phyloP scores from a whole-genome alignment of 2,113 vertebrate genomes.

The Chaetorhynchus papuensis region DNA sequence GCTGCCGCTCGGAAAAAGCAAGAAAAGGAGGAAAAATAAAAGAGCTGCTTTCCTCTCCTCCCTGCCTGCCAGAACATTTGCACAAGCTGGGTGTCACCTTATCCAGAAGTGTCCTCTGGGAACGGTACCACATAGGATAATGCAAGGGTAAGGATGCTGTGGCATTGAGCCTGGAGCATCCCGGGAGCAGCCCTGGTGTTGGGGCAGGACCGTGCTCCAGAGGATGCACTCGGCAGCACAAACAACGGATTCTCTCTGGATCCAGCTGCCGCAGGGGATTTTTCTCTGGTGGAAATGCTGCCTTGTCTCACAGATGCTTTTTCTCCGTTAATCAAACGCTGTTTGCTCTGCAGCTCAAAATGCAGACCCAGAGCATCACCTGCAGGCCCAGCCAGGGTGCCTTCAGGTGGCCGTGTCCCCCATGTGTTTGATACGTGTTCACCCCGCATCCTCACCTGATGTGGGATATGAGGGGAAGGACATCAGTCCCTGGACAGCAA shows the following conservation, averaged over 20 bases:
- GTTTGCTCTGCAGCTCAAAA: background rate
- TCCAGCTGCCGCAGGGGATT: background rate
- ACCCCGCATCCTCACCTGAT: background rate
- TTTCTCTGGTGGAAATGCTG: background rate
- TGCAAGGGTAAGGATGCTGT: background rate
- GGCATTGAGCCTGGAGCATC: rapidly evolving
- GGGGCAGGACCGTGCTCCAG: rapidly evolving
- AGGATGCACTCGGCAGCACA: background rate
- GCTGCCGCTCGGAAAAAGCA: background rate
- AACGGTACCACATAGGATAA: background rate
- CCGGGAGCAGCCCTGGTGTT: background rate
- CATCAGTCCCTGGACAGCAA: background rate
- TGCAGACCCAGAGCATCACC: background rate
- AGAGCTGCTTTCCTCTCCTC: background rate
- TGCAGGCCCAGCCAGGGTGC: background rate
- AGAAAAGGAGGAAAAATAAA: background rate
- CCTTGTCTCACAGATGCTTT: background rate
- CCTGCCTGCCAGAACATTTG: background rate
- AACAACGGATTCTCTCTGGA: rapidly evolving
- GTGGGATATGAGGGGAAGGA: rapidly evolving
- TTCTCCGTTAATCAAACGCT: background rate
- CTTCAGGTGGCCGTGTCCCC: background rate
- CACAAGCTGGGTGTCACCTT: background rate
- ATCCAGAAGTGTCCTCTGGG: background rate
- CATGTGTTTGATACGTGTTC: rapidly evolving